Base-by-base conservation (phyloP, 1,140 invertebrate genomes). In the Heliconius nattereri region DNA sequence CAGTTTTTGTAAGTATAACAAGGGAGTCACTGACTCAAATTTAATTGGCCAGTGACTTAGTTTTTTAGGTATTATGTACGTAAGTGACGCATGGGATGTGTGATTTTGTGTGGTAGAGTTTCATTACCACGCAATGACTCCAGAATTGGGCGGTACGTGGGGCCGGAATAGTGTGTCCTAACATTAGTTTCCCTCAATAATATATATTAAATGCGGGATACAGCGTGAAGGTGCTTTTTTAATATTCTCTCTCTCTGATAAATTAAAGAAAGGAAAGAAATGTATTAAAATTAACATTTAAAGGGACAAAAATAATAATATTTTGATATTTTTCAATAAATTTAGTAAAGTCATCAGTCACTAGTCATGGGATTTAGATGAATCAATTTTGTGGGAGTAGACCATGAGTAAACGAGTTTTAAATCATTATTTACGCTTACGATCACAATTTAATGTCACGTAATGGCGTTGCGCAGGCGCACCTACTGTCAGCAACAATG, bases 331-430 rank as follows among this genome's bases (percentile, higher is more conserved):
- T 3, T 23, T 23, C 9, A 57, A 23, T 57, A 23, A 23, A 57
- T 57, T 57, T n/a, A 7, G 6, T 52, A 45, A 45, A 45, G 11
- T 8, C 19, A 2, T 19, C 19, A 52, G 6, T 20, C 13, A 49
- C 45, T 5, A 49, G 23, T 26, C 26, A 66, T 29, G 13, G 16
- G 5, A 66, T 66, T 13, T 29, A 9, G 13, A 66, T 66, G 23
- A 29, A 66, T 29, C 60, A 66, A 29, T 26, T 52, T 16, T 29
- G 60, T 66, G 26, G 60, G 60, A 29, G 60, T 66, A 66, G 60
- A 66, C 60, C 60, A 23, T 66, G 60, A 66, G 26, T 29, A 66
- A 66, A 66, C 60, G 60, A 66, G 60, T 66, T 66, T 66, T 66
- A 13, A 66, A 66, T 66, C 29, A 66, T 66, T 11, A 66, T 66